A percentile compares a stretch with the other conserved stretches of the same genome.
These are phyloP conservation scores for Ferrisia virgata DNA, from an alignment of 2,888 invertebrate genomes.

Conservation along the genomic window DNA sequence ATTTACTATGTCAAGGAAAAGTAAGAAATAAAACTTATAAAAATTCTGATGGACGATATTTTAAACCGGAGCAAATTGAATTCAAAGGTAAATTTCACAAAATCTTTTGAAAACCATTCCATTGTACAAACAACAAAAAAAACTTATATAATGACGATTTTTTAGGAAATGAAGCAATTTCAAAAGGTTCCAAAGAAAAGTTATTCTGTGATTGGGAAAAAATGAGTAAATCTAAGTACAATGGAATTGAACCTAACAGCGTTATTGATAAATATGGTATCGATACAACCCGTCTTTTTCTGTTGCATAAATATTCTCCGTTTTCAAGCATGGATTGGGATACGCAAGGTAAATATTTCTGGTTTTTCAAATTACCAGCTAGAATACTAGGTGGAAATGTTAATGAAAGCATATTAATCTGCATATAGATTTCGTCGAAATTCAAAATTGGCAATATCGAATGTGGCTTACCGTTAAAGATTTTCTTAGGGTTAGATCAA, in stretches of 20 bases:
- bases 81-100: slow-evolving; percentile 48
- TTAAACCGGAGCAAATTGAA: slow-evolving; percentile 65
- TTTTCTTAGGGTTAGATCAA: slow-evolving; percentile 57
- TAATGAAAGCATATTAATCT: background rate
- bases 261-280: slow-evolving; percentile 78
- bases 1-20: slow-evolving; percentile 93
- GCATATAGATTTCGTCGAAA: slow-evolving; percentile 73
- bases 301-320: slow-evolving; percentile 88
- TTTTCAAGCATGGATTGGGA: background rate
- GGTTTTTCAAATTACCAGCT: background rate
- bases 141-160: background rate
- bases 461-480: slow-evolving; percentile 75
- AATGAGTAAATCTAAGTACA: slow-evolving; percentile 98
- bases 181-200: slow-evolving; percentile 59
- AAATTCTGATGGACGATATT: slow-evolving; percentile 73
- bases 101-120: background rate
- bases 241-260: slow-evolving; percentile 89
- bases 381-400: background rate
- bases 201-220: slow-evolving; percentile 86
- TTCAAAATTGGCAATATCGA: slow-evolving; percentile 81
- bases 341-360: background rate
- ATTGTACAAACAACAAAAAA: background rate
- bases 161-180: background rate
- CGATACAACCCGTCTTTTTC: slow-evolving; percentile 85
- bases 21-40: slow-evolving; percentile 81